phyloP scores from a whole-genome alignment of 2,113 vertebrate genomes.

The Hydrolagus affinis region DNA sequence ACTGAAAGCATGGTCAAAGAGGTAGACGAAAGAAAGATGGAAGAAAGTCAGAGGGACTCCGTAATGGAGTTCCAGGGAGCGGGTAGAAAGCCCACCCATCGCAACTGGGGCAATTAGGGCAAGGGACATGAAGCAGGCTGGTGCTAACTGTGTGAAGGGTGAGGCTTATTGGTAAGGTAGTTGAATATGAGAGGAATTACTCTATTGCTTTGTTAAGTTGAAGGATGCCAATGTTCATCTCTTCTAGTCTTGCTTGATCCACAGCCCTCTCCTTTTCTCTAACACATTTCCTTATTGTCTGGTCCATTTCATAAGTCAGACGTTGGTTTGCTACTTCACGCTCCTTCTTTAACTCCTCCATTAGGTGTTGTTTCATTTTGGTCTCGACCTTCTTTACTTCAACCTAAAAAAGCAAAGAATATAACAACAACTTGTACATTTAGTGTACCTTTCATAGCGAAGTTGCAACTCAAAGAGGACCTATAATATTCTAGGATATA shows the following conservation, averaged over 20 bases:
- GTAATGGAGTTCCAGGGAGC: too few species aligned
- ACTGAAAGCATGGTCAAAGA: too few species aligned
- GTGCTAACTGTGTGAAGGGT: too few species aligned
- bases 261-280: conserved; percentile 43
- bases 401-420: not conserved
- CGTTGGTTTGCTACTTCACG: conserved; percentile 44
- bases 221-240: conserved; percentile 18
- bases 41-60: too few species aligned
- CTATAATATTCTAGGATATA: too few species aligned
- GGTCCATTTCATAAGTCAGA: conserved; percentile 47
- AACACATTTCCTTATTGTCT: conserved; percentile 42
- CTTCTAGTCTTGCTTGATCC: conserved; percentile 42
- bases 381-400: not conserved
- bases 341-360: conserved; percentile 42
- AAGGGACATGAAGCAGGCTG: too few species aligned
- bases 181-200: not conserved
- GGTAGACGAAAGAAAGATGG: too few species aligned
- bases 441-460: conserved; percentile 12
- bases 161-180: too few species aligned
- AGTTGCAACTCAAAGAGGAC: not conserved
- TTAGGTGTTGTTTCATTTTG: conserved; percentile 41
- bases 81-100: too few species aligned
- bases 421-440: too few species aligned
- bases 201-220: not conserved
- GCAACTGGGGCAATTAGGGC: too few species aligned